phyloP scores from a whole-genome alignment of 1,140 invertebrate species.

The Cherax quadricarinatus region DNA sequence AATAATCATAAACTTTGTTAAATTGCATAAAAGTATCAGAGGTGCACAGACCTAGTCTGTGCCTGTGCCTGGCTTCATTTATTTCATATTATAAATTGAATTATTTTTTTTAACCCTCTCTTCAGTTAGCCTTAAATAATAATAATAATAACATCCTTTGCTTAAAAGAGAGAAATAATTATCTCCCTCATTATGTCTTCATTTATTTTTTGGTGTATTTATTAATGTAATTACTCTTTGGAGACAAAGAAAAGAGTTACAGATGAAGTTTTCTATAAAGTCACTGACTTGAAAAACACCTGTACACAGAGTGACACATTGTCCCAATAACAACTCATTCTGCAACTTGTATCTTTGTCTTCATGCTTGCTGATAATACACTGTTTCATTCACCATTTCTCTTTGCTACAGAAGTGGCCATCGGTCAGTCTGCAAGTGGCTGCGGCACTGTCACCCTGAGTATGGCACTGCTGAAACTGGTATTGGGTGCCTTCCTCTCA shows the following conservation, averaged over 20 bases:
- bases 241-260: no score
- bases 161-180: not conserved
- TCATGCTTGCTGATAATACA: no score
- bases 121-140: not conserved
- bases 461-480: not conserved
- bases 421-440: not conserved
- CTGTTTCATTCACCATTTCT: not conserved
- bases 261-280: no score
- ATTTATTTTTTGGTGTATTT: not conserved
- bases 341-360: no score
- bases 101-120: not conserved
- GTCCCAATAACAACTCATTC: no score
- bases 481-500: not conserved
- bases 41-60: not conserved
- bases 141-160: not conserved
- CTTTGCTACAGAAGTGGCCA: not conserved
- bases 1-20: not conserved
- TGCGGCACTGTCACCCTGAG: not conserved
- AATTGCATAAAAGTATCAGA: not conserved
- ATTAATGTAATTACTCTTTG: no score
- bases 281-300: no score
- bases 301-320: no score
- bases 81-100: not conserved
- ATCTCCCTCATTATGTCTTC: not conserved
- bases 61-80: not conserved